phyloP scores from a whole-genome alignment of 2,113 vertebrate species.

The Ptychochromis oligacanthus region DNA sequence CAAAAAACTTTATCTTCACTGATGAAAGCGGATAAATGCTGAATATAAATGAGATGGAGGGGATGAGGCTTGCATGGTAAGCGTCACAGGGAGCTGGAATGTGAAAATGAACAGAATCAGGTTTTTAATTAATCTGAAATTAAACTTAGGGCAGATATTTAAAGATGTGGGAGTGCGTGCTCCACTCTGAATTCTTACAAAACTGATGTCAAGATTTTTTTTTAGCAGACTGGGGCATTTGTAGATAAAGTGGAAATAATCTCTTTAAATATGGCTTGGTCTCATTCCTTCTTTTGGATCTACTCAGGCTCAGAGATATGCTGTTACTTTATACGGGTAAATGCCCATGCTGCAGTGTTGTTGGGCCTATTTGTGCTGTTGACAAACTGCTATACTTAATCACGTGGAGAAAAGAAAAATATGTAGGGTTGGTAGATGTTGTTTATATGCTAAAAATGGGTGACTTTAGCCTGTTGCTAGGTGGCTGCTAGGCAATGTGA shows the following conservation, averaged over 20 bases:
- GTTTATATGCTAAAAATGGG: too few relatives aligned
- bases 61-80: slow-evolving; percentile 14
- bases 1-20: slow-evolving; percentile 20
- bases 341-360: too few relatives aligned
- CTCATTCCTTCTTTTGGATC: not conserved
- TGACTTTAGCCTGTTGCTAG: too few relatives aligned
- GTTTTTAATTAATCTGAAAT: slow-evolving; percentile 8
- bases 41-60: slow-evolving; percentile 43
- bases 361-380: too few relatives aligned
- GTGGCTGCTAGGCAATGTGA: too few relatives aligned
- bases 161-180: not conserved
- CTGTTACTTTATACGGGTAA: not conserved
- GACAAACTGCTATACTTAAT: too few relatives aligned
- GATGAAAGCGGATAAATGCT: slow-evolving; percentile 30
- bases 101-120: slow-evolving; percentile 29
- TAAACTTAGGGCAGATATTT: slow-evolving; percentile 5
- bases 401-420: too few relatives aligned
- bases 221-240: not conserved
- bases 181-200: not conserved
- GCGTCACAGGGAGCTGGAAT: not conserved
- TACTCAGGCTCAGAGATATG: not conserved
- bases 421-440: too few relatives aligned
- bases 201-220: not conserved
- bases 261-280: not conserved
- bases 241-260: not conserved